These are phyloP conservation scores for Hemicentrotus pulcherrimus DNA, from an alignment of 35 echinoderm and acorn worm species.

Conservation along the genomic window DNA sequence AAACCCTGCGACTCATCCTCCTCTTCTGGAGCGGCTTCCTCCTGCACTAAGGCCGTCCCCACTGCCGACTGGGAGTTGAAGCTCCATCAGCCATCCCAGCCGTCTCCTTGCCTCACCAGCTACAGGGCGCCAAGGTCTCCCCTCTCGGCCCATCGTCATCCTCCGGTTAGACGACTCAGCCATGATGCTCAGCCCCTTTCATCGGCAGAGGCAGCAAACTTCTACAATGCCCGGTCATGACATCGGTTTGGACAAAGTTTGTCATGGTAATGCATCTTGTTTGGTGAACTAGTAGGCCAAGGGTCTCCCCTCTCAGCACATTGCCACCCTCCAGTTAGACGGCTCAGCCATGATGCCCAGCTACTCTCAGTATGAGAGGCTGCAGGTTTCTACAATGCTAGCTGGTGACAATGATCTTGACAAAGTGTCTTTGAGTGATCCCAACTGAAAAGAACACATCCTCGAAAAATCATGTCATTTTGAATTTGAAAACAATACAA, in stretches of 20 bases:
- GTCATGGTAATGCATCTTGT: neutral
- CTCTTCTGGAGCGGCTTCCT: neutral
- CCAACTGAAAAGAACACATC: no score
- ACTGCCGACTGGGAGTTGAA: neutral
- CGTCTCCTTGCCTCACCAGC: neutral
- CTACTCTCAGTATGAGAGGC: slow-evolving; percentile 36
- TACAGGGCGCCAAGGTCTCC: slow-evolving; percentile 54
- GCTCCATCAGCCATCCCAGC: neutral
- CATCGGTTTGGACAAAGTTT: neutral
- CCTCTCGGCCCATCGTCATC: slow-evolving; percentile 41
- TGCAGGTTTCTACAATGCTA: neutral
- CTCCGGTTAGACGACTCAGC: slow-evolving; percentile 53
- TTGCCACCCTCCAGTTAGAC: slow-evolving; percentile 40
- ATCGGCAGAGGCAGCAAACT: slow-evolving; percentile 25
- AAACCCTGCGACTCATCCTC: neutral
- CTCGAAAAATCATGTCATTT: no score
- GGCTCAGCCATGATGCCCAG: slow-evolving; percentile 52
- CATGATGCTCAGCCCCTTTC: slow-evolving; percentile 60
- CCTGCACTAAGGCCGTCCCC: neutral
- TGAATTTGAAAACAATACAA: no score
- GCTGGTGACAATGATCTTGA: neutral
- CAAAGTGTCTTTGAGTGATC: neutral
- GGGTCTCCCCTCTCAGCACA: neutral
- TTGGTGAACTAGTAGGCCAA: neutral
- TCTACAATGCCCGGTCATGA: slow-evolving; percentile 27